Conservation (phyloP, 2,113 vertebrate species). For the Halichoeres trimaculatus region DNA sequence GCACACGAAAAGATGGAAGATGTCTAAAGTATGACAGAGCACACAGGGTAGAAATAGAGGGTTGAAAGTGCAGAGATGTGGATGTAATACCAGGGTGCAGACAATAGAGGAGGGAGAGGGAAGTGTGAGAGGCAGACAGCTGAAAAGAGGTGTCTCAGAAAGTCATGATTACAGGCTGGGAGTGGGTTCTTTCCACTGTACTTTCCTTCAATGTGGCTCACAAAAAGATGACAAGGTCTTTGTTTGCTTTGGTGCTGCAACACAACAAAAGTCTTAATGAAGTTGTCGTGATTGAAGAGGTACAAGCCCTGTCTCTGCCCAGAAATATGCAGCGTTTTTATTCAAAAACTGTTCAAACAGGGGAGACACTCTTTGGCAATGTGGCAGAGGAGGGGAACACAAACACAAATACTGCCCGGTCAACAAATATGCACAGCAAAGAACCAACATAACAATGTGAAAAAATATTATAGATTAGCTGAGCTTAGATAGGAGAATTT, state of each 20-base stretch:
- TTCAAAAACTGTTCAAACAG: conserved; percentile 2
- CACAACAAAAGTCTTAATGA: conserved; percentile 26
- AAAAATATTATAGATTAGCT: conserved; percentile 31
- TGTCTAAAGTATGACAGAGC: conserved; percentile 15
- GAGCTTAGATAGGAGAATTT: conserved; percentile 17
- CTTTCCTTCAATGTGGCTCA: conserved; percentile 14
- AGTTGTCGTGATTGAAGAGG: conserved; percentile 33
- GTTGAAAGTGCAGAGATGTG: conserved; percentile 43
- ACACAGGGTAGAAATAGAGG: conserved; percentile 19
- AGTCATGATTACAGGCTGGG: conserved; percentile 54
- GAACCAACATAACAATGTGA: conserved; percentile 33
- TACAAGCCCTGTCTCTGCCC: background rate
- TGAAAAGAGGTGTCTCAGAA: conserved; percentile 47
- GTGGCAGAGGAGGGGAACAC: background rate
- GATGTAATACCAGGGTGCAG: conserved; percentile 27
- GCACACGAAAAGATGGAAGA: conserved; percentile 16
- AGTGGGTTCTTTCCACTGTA: conserved; percentile 36
- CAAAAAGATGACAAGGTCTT: conserved; percentile 35
- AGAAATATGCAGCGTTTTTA: background rate
- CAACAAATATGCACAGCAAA: conserved; percentile 8
- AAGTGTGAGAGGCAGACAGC: conserved; percentile 19
- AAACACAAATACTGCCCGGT: conserved; percentile 1
- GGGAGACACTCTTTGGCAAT: background rate
- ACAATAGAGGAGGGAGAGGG: conserved; percentile 18
- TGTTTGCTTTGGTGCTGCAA: conserved; percentile 14